phyloP scores from a whole-genome alignment of 1,140 invertebrate genomes.

The Coenobita brevimanus region DNA sequence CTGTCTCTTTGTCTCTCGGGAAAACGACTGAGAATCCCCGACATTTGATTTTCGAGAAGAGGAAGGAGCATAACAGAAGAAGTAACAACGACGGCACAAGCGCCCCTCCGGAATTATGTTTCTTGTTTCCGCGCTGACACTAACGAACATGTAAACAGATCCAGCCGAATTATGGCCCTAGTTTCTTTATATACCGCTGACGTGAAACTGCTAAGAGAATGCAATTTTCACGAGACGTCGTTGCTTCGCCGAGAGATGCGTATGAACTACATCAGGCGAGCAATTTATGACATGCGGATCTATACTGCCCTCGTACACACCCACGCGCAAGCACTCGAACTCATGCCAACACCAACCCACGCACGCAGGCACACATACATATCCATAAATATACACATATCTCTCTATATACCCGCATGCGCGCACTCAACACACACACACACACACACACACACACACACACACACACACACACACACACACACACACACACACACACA shows the following conservation, averaged over 20 bases:
- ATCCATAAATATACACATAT: background rate
- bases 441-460: conserved; percentile 1
- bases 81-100: background rate
- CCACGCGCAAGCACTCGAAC: too few relatives aligned
- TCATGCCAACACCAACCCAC: too few relatives aligned
- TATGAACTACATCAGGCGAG: conserved; percentile 32
- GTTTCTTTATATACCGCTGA: conserved; percentile 20
- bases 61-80: conserved; percentile 7
- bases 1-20: background rate
- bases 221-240: conserved; percentile 40
- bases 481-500: background rate
- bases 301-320: background rate
- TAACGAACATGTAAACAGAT: conserved; percentile 54
- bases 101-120: conserved; percentile 6
- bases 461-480: conserved; percentile 1
- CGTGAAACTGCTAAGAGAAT: conserved; percentile 39
- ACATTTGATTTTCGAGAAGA: conserved; percentile 30
- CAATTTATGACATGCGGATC: conserved; percentile 17
- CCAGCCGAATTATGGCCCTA: conserved; percentile 9
- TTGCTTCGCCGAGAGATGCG: conserved; percentile 20
- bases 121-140: conserved; percentile 35
- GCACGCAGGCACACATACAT: background rate
- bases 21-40: conserved; percentile 10
- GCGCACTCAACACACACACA: background rate
- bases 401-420: background rate